Evolutionary conservation across 2,113 vertebrate species (phyloP).

Genomic region (Trichechus manatus): DNA sequence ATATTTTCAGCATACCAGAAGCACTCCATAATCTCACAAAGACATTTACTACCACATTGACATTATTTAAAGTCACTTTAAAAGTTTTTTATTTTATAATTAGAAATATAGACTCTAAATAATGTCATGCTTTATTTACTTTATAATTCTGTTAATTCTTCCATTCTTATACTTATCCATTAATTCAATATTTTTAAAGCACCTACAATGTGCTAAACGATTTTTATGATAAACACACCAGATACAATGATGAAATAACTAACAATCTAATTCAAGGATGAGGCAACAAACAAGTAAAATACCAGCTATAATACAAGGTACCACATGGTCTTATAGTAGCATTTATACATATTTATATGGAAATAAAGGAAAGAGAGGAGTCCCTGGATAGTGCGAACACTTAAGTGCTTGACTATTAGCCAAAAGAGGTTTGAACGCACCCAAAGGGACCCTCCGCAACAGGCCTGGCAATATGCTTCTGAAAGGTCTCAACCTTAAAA

Average conservation of each 20-base stretch:
- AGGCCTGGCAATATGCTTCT: too few species aligned
- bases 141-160: neutral
- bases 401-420: too few species aligned
- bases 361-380: neutral
- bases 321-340: neutral
- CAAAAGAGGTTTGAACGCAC: too few species aligned
- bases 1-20: neutral
- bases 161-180: neutral
- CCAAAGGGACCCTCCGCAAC: too few species aligned
- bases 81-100: neutral
- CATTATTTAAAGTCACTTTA: neutral
- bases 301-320: neutral
- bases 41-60: neutral
- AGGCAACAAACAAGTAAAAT: neutral
- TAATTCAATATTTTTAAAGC: neutral
- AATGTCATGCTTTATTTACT: neutral
- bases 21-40: neutral
- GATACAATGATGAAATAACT: neutral
- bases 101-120: neutral
- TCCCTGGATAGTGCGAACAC: too few species aligned
- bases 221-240: neutral
- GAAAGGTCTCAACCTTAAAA: too few species aligned
- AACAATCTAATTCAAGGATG: neutral
- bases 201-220: neutral
- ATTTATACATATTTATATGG: neutral